Base-by-base conservation (phyloP, 2,797 vertebrate species). In the Otolemur crassicaudatus region DNA sequence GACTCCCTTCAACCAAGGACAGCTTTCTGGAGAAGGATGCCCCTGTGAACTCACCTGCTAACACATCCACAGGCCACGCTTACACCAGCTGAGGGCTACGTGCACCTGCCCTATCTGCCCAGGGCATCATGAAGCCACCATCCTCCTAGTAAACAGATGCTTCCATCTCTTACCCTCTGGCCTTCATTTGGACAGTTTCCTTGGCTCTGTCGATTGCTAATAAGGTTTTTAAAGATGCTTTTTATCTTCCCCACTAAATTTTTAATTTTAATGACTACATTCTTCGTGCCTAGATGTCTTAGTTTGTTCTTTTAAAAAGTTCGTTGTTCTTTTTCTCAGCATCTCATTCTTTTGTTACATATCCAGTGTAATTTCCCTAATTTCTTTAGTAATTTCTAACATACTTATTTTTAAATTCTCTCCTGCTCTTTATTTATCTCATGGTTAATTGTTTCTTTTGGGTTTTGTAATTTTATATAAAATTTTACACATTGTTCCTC, bases 121-220 rank as follows among this genome's bases (percentile, higher is more conserved):
- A 10, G 23, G 4, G 29, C 7, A 2, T 14, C 0, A 1, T 0
- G 19, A 0, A 5, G 7, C 25, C 4, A 12, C 7, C 2, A 0
- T 22, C 31, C 20, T 67, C 76, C 31, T 22, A 22, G 29, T 4
- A 9, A 5, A 34, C 1, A 2, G 22, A 8, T 0, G 4, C 22
- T 34, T 60, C 22, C 3, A 3, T 53, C 22, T 77, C 53, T 65
- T 56, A 34, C 43, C 76, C n/a, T 69, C 63, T 40, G 58, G 63
- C 22, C 77, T 76, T 13, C 70, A 5, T 23, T 20, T 67, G 81
- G 75, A 23, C 29, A 31, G 31, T 40, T 37, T 75, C 58, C 72
- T 81, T 40, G 12, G 31, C 34, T 73, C n/a, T 16, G 2, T 22
- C 49, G 46, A 29, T 34, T 49, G 90, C 63, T 53, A 72, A 65